Evolutionary conservation across 2,888 invertebrate genomes (phyloP).

Genomic region (Hirtodrosophila alboralis): DNA sequence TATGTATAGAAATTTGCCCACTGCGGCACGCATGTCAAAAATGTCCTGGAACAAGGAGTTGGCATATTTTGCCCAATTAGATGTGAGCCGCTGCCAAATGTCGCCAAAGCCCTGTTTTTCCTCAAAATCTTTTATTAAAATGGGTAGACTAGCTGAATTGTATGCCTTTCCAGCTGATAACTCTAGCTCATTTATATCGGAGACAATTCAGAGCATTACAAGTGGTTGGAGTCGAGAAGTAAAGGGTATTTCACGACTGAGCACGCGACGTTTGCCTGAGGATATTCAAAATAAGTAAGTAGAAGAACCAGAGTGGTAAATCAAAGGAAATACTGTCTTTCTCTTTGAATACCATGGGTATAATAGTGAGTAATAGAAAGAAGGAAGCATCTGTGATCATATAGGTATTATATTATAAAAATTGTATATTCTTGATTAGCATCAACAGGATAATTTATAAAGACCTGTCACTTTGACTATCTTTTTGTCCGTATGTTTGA

Average conservation of each 20-base stretch:
- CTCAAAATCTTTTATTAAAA: conserved; percentile 18
- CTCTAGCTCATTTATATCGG: neutral
- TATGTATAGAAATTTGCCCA: conserved; percentile 18
- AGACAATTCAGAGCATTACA: neutral
- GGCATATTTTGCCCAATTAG: conserved; percentile 35
- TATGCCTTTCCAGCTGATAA: neutral
- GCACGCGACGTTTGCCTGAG: conserved; percentile 10
- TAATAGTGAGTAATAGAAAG: too few relatives aligned
- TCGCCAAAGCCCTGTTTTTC: conserved; percentile 2
- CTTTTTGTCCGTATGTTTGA: too few relatives aligned
- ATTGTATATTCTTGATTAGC: too few relatives aligned
- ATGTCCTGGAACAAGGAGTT: conserved; percentile 47
- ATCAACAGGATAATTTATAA: too few relatives aligned
- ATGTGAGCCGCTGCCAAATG: conserved; percentile 19
- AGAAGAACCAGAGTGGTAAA: too few relatives aligned
- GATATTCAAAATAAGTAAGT: conserved; percentile 3
- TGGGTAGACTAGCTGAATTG: conserved; percentile 27
- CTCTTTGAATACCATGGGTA: too few relatives aligned
- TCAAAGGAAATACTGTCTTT: too few relatives aligned
- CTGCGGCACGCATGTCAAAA: conserved; percentile 44
- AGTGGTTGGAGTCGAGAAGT: conserved; percentile 7
- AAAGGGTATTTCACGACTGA: conserved; percentile 12
- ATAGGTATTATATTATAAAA: too few relatives aligned
- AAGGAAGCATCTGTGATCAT: too few relatives aligned
- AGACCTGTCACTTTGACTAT: too few relatives aligned